A percentile compares a stretch with the other conserved stretches of the same genome.
Evolutionary conservation across 2,888 invertebrate genomes (phyloP).

Genomic region (Watsonalla cultraria): DNA sequence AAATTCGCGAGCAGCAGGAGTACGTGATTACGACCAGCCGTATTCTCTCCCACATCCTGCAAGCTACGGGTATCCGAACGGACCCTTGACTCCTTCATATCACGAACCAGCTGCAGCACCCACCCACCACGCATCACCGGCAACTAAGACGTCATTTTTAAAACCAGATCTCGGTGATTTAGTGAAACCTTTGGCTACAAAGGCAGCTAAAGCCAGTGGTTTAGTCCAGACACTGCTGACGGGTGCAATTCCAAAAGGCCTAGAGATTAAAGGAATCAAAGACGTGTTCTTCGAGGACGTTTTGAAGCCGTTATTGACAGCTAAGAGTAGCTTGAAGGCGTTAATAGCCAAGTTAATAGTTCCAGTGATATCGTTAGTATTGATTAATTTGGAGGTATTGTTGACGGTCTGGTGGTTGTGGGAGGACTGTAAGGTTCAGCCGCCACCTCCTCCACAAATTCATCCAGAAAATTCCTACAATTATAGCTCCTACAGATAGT

Average conservation of each 20-base stretch:
- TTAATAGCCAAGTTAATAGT: slow-evolving; percentile 61
- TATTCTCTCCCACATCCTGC: slow-evolving; percentile 11
- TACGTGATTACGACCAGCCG: slow-evolving; percentile 17
- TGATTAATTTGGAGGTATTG: slow-evolving; percentile 65
- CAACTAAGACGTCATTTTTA: slow-evolving; percentile 30
- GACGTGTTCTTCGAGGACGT: slow-evolving; percentile 59
- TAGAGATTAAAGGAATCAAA: slow-evolving; percentile 51
- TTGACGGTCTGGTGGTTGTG: slow-evolving; percentile 71
- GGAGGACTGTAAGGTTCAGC: slow-evolving; percentile 51
- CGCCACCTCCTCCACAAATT: not conserved
- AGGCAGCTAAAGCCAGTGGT: slow-evolving; percentile 50
- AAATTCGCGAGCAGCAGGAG: slow-evolving; percentile 17
- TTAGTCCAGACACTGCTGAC: slow-evolving; percentile 51
- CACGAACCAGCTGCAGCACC: slow-evolving; percentile 16
- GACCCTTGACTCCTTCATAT: slow-evolving; percentile 10
- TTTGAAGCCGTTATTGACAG: slow-evolving; percentile 51
- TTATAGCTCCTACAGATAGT: slow-evolving; percentile 27
- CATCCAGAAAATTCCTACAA: slow-evolving; percentile 17
- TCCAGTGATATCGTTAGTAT: slow-evolving; percentile 57
- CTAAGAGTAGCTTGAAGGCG: slow-evolving; percentile 59
- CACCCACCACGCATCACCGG: slow-evolving; percentile 2
- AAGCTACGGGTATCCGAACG: slow-evolving; percentile 20
- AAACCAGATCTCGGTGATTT: slow-evolving; percentile 40
- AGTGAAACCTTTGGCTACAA: slow-evolving; percentile 43
- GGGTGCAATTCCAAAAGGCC: slow-evolving; percentile 41